phyloP scores from a whole-genome alignment of 2,888 invertebrate species.

The Tetanocera ferruginea region DNA sequence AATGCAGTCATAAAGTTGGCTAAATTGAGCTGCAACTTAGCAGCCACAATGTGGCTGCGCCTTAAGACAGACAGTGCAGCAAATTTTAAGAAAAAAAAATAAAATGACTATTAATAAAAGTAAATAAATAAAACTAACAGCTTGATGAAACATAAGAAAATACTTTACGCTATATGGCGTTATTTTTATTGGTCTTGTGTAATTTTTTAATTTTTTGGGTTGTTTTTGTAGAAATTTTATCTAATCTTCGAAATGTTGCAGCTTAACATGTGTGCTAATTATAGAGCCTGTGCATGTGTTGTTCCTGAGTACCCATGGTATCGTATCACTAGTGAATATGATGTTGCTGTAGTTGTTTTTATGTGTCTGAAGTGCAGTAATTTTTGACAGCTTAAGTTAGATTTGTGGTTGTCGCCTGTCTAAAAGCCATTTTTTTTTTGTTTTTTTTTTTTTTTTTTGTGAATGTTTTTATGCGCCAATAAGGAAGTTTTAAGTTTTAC shows the following conservation, averaged over 20 bases:
- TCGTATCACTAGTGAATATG: background rate
- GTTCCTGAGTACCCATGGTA: no score
- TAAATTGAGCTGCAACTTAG: no score
- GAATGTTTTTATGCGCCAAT: background rate
- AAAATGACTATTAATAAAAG: background rate
- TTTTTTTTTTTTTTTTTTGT: background rate
- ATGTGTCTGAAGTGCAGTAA: slow-evolving; percentile 51
- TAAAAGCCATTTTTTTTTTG: slow-evolving; percentile 14
- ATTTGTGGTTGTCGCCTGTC: slow-evolving; percentile 28
- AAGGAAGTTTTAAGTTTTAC: background rate
- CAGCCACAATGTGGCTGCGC: no score
- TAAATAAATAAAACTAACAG: background rate
- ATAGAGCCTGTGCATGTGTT: slow-evolving; percentile 48
- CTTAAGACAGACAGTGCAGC: no score
- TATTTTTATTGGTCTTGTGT: slow-evolving; percentile 1
- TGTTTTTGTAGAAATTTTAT: slow-evolving; percentile 24
- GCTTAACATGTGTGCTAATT: slow-evolving; percentile 59
- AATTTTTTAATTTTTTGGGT: no score
- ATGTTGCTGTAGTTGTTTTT: slow-evolving; percentile 24
- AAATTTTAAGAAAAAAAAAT: background rate
- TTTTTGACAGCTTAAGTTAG: slow-evolving; percentile 24
- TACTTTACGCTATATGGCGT: background rate
- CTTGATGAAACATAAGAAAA: background rate
- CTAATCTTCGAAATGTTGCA: slow-evolving; percentile 38
- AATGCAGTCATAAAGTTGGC: no score